Base-by-base conservation (phyloP, 2,888 invertebrate species). In the Colostygia pectinataria region DNA sequence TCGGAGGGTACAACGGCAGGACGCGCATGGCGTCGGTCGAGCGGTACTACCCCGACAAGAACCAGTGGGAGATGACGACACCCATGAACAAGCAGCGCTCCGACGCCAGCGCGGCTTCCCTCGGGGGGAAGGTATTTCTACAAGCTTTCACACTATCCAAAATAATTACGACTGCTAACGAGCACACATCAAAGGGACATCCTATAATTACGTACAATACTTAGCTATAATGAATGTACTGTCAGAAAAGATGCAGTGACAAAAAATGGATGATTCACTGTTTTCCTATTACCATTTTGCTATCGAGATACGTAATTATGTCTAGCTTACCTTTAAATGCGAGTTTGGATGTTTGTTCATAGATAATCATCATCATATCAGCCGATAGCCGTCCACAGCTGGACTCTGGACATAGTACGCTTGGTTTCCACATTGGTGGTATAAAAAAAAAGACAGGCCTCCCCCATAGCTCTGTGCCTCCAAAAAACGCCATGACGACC, bases 1-100 rank as follows among this genome's bases (percentile, higher is more conserved):
- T 96, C 65, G 97, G 97, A 0, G 96, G 96, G 0, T 96, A 95
- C 80, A 95, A 96, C 75, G 95, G 96, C 7, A 91, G 93, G 29
- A 92, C 92, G 5, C 93, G 96, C 59, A 93, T 96, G 92, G 92
- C 92, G 24, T 93, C 95, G 0, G 96, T 94, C 2, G 96, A 97
- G 77, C 91, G 95, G 9, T 96, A 96, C 79, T 94, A 95, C 68
- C 94, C 95, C 0, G 91, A 92, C 55, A 92, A 91, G 53, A 94
- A 96, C 76, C 94, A 94, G 65, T 97, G 97, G 97, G 93, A 95
- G 75, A 86, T 93, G 73, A 93, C 95, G 29, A 91, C 94, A 1
- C 90, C 94, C 0, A 96, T 97, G 96, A 92, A 92, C 64, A 92
- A 92, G 49, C 93, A 93, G 65, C 87, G 96, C 6, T 96, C 95